Conservation (phyloP, 2,888 invertebrate genomes). For the Lycia hirtaria region DNA sequence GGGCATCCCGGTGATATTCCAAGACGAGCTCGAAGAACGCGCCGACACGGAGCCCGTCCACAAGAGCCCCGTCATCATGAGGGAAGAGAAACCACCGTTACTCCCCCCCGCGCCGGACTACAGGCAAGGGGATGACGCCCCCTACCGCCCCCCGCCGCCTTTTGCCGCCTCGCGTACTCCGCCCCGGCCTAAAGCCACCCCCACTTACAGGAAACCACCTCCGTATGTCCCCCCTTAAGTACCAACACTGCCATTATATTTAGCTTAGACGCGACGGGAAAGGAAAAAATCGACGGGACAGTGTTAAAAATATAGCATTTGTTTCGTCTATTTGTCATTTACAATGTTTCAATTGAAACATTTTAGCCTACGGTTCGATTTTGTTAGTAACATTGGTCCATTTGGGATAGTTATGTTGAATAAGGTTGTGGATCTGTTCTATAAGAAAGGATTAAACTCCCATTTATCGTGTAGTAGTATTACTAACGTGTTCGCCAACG, state of each 20-base stretch:
- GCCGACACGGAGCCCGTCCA: constrained; percentile 94
- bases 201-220: constrained; percentile 97
- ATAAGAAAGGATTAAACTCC: constrained; percentile 1
- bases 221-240: constrained; percentile 98
- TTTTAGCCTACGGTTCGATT: constrained; percentile 31
- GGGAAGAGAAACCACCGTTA: constrained; percentile 97
- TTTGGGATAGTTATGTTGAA: constrained; percentile 6
- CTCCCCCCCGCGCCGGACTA: constrained; percentile 91
- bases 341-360: constrained; percentile 18
- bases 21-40: constrained; percentile 97
- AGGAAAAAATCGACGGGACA: constrained; percentile 16
- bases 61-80: constrained; percentile 96
- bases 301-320: constrained; percentile 4
- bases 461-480: constrained; percentile 12
- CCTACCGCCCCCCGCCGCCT: constrained; percentile 96
- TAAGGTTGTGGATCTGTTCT: constrained; percentile 18
- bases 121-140: constrained; percentile 86
- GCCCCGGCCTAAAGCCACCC: constrained; percentile 92
- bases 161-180: constrained; percentile 91
- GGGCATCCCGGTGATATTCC: constrained; percentile 97
- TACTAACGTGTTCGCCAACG: constrained; percentile 10
- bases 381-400: constrained; percentile 22
- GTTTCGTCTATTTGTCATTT: constrained; percentile 17
- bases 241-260: constrained; percentile 14
- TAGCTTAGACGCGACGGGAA: constrained; percentile 21